Base-by-base conservation (phyloP, 2,797 vertebrate species). In the Coracias cyanogaster region DNA sequence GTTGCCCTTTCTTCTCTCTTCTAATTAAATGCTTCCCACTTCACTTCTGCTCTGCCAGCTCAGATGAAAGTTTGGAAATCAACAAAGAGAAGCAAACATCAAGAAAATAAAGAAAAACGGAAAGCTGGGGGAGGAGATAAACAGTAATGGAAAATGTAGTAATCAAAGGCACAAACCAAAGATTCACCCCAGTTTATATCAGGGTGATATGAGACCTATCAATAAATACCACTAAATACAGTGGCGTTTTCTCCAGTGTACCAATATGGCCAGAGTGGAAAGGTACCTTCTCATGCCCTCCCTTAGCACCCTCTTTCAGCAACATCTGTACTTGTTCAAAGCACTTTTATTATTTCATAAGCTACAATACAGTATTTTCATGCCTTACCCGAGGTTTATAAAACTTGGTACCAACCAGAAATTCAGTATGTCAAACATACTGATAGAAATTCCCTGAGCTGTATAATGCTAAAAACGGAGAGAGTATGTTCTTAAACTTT, bases 11-110 rank as follows among this genome's bases (percentile, higher is more conserved):
- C 39, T 85, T 71, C 31, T 80, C 28, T 84, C 33, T 69, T 88
- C 62, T 96, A 86, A 89, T 93, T 92, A 92, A 92, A 88, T 22
- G 37, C 93, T 94, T 92, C 93, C 76, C 70, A 95, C 95, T 94
- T 81, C 60, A 89, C 28, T 96, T 95, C 86, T 95, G 86, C 55
- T 95, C 74, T 93, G 66, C 79, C 55, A 90, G 66, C 82, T 93
- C 80, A 67, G 29, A 79, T 33, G 60, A 64, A 93, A 64, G 25
- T 71, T 79, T 82, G 64, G 57, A 89, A 92, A 86, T 76, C 74
- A 86, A 93, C 74, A 85, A 80, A 87, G 35, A 62, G 61, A 88
- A 72, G 35, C 49, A 88, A 91, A 80, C 25, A 66, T 26, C 26
- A 67, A 80, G 46, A 71, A 90, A 89, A 21, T 37, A 88, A 88